phyloP scores from a whole-genome alignment of 2,113 vertebrate species.

The Ceuthmochares aereus region DNA sequence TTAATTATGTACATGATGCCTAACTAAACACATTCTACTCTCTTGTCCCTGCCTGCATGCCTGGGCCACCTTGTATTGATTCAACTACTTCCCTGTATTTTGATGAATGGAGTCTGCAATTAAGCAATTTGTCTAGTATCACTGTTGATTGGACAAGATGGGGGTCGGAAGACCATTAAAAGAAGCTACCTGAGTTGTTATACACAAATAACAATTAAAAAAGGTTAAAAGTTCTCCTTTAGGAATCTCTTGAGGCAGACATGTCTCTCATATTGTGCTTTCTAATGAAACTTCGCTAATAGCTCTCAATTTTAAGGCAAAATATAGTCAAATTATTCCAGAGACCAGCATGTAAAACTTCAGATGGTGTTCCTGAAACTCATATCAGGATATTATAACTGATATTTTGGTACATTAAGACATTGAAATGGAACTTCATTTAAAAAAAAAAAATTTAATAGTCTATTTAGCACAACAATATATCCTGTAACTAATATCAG shows the following conservation, averaged over 20 bases:
- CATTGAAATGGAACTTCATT: neutral
- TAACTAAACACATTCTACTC: neutral
- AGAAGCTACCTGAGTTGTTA: neutral
- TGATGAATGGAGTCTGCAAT: neutral
- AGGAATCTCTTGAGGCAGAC: neutral
- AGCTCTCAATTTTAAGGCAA: neutral
- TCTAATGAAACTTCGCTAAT: neutral
- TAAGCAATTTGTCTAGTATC: neutral
- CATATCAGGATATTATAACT: neutral
- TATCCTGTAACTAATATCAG: neutral
- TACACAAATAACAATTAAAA: neutral
- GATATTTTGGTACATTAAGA: neutral
- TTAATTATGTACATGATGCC: fast-evolving
- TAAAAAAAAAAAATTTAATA: neutral
- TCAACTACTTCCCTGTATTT: neutral
- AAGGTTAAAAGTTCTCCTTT: neutral
- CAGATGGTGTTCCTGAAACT: neutral
- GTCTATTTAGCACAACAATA: neutral
- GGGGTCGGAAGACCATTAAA: neutral
- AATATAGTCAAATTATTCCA: neutral
- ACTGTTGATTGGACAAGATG: neutral
- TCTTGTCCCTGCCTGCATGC: neutral
- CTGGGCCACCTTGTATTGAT: neutral
- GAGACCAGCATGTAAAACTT: neutral
- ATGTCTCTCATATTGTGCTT: neutral